Conservation (phyloP, 2,797 vertebrate species). For the Euphonia xanthogaster region DNA sequence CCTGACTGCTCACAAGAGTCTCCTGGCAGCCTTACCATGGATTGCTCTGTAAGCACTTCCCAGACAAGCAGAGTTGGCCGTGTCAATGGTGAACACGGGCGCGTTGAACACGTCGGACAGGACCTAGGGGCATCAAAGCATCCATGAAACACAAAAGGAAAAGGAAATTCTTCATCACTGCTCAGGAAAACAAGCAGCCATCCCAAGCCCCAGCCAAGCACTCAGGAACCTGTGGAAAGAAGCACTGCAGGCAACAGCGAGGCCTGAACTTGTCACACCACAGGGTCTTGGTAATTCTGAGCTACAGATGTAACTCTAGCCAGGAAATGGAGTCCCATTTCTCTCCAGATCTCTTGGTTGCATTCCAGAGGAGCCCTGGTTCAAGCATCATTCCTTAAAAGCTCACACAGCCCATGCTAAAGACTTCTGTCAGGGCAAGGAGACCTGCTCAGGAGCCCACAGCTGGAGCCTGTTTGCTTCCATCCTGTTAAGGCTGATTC, state of each 20-base stretch:
- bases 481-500: rapidly evolving
- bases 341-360: neutral
- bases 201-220: neutral
- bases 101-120: constrained; percentile 89
- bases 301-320: neutral
- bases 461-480: neutral
- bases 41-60: constrained; percentile 90
- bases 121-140: constrained; percentile 77
- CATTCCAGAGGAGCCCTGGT: neutral
- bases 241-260: neutral
- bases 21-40: constrained; percentile 80
- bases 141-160: neutral
- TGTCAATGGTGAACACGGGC: constrained; percentile 88
- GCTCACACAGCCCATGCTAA: neutral
- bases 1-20: neutral
- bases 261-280: neutral
- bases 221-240: neutral
- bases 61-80: constrained; percentile 88
- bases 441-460: neutral
- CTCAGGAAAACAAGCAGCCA: neutral
- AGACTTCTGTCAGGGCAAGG: neutral
- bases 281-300: neutral
- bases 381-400: neutral
- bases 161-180: neutral
- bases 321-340: neutral